A percentile compares a stretch with the other conserved stretches of the same genome.
Conservation (phyloP, 2,797 vertebrate species). For the Eulemur albifrons region DNA sequence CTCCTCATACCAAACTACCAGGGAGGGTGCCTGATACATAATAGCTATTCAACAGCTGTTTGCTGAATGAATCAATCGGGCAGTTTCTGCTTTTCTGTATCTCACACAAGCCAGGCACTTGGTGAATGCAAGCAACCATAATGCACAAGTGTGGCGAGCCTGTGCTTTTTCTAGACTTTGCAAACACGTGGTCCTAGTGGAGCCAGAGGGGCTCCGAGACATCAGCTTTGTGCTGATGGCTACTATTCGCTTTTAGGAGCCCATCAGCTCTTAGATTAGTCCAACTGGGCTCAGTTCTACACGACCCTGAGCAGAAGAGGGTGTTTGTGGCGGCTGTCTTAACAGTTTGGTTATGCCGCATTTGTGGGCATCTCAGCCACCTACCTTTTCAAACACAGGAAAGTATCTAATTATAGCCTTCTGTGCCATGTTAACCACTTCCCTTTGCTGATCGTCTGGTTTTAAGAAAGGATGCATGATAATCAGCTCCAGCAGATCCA, state of each 20-base stretch:
- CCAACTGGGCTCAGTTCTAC: background rate
- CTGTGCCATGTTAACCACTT: constrained; percentile 80
- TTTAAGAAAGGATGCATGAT: constrained; percentile 83
- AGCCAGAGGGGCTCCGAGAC: background rate
- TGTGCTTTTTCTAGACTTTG: background rate
- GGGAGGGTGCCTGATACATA: no score
- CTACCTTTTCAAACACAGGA: constrained; percentile 84
- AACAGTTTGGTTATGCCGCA: accelerated
- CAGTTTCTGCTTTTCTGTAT: background rate
- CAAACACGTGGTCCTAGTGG: background rate
- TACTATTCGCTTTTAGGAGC: background rate
- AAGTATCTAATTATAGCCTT: constrained; percentile 89
- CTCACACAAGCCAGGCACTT: background rate
- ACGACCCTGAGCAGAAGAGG: background rate
- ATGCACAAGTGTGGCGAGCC: background rate
- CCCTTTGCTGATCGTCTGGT: constrained; percentile 75
- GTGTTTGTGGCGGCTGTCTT: background rate
- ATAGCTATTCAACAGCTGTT: background rate
- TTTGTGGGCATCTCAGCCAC: background rate
- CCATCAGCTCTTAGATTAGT: background rate
- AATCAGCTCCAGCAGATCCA: constrained; percentile 89
- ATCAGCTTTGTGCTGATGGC: background rate
- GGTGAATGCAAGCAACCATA: background rate
- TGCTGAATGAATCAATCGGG: background rate
- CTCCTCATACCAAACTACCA: background rate